These are phyloP conservation scores for Venturia canescens DNA, from an alignment of 1,140 invertebrate species.

Conservation along the genomic window DNA sequence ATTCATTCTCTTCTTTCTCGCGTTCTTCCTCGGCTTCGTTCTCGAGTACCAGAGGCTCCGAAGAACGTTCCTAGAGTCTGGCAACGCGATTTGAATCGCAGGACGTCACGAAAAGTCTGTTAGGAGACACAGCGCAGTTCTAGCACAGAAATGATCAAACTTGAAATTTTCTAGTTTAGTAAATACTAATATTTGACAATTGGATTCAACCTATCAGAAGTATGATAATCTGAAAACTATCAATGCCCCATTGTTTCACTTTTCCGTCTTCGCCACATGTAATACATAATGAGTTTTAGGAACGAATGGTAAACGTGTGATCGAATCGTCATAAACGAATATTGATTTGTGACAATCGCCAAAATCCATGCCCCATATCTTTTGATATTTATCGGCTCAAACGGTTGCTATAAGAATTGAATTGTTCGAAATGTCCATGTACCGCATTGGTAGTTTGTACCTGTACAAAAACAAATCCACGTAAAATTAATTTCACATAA, in stretches of 20 bases:
- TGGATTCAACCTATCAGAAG: slow-evolving; percentile 47
- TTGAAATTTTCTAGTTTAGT: neutral
- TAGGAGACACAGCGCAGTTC: slow-evolving; percentile 86
- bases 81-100: slow-evolving; percentile 94
- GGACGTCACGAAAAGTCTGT: slow-evolving; percentile 87
- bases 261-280: slow-evolving; percentile 95
- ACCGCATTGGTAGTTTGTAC: slow-evolving; percentile 95
- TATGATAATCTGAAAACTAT: slow-evolving; percentile 84
- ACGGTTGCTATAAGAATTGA: slow-evolving; percentile 94
- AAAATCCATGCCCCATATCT: slow-evolving; percentile 99
- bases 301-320: slow-evolving; percentile 92
- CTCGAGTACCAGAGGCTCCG: slow-evolving; percentile 93
- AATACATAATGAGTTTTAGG: slow-evolving; percentile 94
- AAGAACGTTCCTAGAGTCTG: slow-evolving; percentile 90
- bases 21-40: slow-evolving; percentile 93
- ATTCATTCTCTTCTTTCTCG: slow-evolving; percentile 83
- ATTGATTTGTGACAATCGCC: slow-evolving; percentile 95
- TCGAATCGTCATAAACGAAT: slow-evolving; percentile 96
- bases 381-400: slow-evolving; percentile 95
- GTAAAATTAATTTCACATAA: too few relatives aligned
- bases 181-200: slow-evolving; percentile 62
- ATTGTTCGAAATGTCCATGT: slow-evolving; percentile 96
- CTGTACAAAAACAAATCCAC: slow-evolving; percentile 81
- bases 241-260: slow-evolving; percentile 98
- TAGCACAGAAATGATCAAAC: slow-evolving; percentile 65